Evolutionary conservation across 2,888 invertebrate species (phyloP), one percentile per base, ranked within the genome.

Genomic region (Nomada ferruginata): DNA sequence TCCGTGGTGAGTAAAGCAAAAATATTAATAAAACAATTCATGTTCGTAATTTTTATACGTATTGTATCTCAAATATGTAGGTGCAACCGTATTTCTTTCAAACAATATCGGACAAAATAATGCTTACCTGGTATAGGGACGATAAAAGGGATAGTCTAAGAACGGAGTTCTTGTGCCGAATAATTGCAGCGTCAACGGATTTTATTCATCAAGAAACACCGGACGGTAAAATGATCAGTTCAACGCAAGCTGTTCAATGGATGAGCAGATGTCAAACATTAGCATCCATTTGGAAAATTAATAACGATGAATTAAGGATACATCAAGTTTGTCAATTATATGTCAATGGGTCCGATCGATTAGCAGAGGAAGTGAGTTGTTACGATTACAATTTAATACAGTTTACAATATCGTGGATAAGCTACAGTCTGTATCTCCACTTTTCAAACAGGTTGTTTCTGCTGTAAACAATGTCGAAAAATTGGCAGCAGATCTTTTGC

Each of bases 271-370:
- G 97, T 72, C 94, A 96, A 60, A 94, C 95, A 13, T 93, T 98
- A 70, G 97, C 97, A 0, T 95, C 96, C 42, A 95, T 96, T 71
- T 98, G 98, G 97, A 95, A 96, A 83, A 94, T 98, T 71, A 96
- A 97, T 85, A 94, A 95, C 20, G 97, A 97, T 90, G 95, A 95
- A 64, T 94, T 98, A 59, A 95, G 96, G 85, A 95, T 97, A 71
- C 97, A 97, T 93, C 97, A 98, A 95, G 97, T 97, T 80, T 95
- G 95, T 90, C 95, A 95, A 90, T 94, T 96, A 61, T 96, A 96
- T 89, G 94, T 94, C 10, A 94, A 94, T 83, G 96, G 95, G 53
- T 94, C 95, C 86, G 96, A 96, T 92, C 94, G 94, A 82, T 89
- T 95, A 47, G 96, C 95, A 55, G 95, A 95, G 91, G 96, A 96